Evolutionary conservation across 2,113 vertebrate genomes (phyloP), one percentile per base, ranked within the genome.

Genomic region (Gymnocephalus cernua): DNA sequence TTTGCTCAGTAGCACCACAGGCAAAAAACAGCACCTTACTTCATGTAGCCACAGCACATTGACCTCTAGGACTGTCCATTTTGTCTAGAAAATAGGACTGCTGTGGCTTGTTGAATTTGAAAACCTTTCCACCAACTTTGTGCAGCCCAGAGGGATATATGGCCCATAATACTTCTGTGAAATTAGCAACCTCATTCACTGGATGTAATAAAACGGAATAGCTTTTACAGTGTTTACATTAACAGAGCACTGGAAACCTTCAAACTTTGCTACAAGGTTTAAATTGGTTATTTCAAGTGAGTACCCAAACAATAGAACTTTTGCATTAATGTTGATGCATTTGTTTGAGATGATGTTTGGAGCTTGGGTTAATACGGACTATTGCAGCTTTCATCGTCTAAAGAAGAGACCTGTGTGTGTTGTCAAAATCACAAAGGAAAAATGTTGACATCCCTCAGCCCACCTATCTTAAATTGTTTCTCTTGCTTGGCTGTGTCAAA

Each of bases 161-260:
- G 62, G 87, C 29, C 83, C 71, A 76, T 84, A 75, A 67, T 70
- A 72, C 73, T 45, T 53, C 71, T 86, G 75, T 88, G 73, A 83
- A 83, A 84, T 82, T 77, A 74, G 47, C 27, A 68, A 77, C 57
- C 57, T 72, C 54, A 32, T 41, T 69, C 48, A 47, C 16, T 77
- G 70, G 19, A 53, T 65, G 67, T 50, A 48, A 14, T 74, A 73
- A 78, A 79, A 65, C 44, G 6, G 32, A 79, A 62, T 48, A 23
- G n/a, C 4, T 66, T 85, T 65, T 15, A 61, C 13, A 9, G 38
- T 69, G 47, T 79, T 84, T 18, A 57, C 38, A 67, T 18, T 19
- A 47, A 4, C 71, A 69, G 38, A 35, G 10, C 16, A 66, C 27
- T n/a, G 18, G 21, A 85, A 69, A 79, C 53, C 35, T 44, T 71